Evolutionary conservation across 2,888 invertebrate genomes (phyloP), one percentile per base, ranked within the genome.

Genomic region (Apomyelois bistriatella): DNA sequence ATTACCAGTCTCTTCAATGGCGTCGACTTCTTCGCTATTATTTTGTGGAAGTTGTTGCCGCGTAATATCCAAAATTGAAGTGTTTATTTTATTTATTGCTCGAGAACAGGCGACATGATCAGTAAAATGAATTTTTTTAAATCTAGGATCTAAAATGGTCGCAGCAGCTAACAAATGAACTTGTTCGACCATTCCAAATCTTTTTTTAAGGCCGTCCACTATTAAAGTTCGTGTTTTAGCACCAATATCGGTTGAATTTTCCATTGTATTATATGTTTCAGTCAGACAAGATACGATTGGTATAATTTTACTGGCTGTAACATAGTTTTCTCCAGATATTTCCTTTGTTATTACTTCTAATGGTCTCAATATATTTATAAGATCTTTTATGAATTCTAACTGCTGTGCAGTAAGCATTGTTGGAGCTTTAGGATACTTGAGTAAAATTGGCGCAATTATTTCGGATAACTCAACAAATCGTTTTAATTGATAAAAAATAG

Each of bases 301-400:
- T 65, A 65, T 65, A 59, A 68, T 61, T 65, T 70, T 71, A 61
- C 64, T 66, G 41, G 58, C 57, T 55, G 64, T 66, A 56, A 71
- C 66, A 42, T 64, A 70, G 32, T 62, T 38, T 61, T 68, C 64
- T 61, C 57, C 69, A 0, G 61, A 65, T 47, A 64, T 56, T 65
- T 71, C 61, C 48, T 66, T 67, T 43, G 66, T 68, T 57, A 68
- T 58, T 55, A 50, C 54, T 65, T 70, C 65, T 56, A 66, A 60
- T 48, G 67, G 63, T 59, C 59, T 63, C 51, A 66, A 60, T 58
- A 66, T 62, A 61, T 59, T 59, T 58, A 55, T 59, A 54, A 62
- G 56, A 58, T 66, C 61, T 58, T 62, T 64, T 56, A 62, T 63
- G 12, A 15, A 43, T 48, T 61, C 60, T 61, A 68, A 55, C 49